Percentiles rank a stretch among this genome's conserved stretches.
Conservation (phyloP, 2,113 vertebrate species). For the Herpetotheres cachinnans region DNA sequence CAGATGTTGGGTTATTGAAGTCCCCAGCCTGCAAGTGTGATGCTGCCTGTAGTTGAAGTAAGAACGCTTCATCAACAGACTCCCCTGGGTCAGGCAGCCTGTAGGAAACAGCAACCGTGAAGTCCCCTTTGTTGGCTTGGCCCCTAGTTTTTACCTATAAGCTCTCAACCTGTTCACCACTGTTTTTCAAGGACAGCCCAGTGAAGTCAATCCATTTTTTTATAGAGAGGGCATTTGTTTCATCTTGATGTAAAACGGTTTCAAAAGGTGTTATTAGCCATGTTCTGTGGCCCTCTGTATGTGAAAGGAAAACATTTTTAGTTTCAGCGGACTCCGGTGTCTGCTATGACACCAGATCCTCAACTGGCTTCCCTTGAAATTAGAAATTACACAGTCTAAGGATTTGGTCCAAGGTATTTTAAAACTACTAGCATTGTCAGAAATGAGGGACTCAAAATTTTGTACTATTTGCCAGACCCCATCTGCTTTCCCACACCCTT, state of each 20-base stretch:
- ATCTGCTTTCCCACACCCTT: not conserved
- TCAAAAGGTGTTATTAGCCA: not conserved
- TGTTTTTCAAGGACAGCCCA: not conserved
- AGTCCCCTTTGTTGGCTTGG: not conserved
- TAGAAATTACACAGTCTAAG: not conserved
- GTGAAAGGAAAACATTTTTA: not conserved
- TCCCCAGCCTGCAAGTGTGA: not conserved
- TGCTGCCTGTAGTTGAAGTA: not conserved
- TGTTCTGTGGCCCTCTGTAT: not conserved
- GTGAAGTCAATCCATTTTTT: not conserved
- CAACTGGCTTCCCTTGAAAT: not conserved
- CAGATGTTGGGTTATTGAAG: not conserved
- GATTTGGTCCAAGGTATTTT: not conserved
- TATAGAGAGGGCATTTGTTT: not conserved
- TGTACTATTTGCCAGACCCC: not conserved
- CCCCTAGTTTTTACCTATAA: not conserved
- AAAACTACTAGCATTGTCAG: not conserved
- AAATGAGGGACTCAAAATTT: not conserved
- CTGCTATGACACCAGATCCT: not conserved
- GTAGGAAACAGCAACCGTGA: not conserved
- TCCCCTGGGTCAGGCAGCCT: not conserved
- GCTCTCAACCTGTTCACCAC: accelerated
- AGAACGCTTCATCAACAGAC: not conserved
- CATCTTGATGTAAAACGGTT: not conserved
- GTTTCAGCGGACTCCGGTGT: not conserved